These are phyloP conservation scores for Polymixis flavicincta DNA, from an alignment of 2,888 invertebrate species.

Conservation along the genomic window DNA sequence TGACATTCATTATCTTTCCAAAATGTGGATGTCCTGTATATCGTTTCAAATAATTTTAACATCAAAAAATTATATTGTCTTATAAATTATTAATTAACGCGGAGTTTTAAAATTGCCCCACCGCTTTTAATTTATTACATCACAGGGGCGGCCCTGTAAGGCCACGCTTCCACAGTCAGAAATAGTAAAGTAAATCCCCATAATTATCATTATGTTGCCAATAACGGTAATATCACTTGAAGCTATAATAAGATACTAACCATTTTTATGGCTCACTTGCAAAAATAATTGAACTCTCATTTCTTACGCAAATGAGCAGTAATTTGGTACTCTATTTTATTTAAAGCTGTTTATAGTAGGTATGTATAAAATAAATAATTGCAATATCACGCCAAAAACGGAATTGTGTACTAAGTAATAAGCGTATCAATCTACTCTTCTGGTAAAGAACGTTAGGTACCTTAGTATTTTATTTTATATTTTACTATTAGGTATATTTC, in stretches of 20 bases:
- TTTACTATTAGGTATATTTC: constrained; percentile 47
- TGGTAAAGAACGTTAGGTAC: constrained; percentile 29
- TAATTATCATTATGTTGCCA: constrained; percentile 42
- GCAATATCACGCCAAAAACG: constrained; percentile 35
- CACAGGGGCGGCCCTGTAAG: constrained; percentile 67
- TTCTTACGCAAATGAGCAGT: constrained; percentile 20
- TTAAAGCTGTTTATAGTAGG: constrained; percentile 44
- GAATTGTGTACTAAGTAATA: constrained; percentile 45
- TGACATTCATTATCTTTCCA: constrained; percentile 50
- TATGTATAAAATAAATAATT: constrained; percentile 53
- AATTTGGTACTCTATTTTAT: constrained; percentile 20
- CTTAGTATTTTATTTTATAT: constrained; percentile 21
- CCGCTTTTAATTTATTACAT: constrained; percentile 73
- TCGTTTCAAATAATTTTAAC: constrained; percentile 79
- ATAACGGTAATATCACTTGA: constrained; percentile 29
- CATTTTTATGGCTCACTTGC: constrained; percentile 30
- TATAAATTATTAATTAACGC: constrained; percentile 70
- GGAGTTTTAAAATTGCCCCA: constrained; percentile 77
- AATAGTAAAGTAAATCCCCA: constrained; percentile 32
- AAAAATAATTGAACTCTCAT: constrained; percentile 27
- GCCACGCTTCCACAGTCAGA: constrained; percentile 68
- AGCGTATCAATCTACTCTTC: constrained; percentile 55
- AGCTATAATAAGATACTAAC: constrained; percentile 16
- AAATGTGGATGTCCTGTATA: constrained; percentile 40
- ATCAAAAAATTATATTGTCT: constrained; percentile 70